phyloP scores from a whole-genome alignment of 2,888 invertebrate genomes.

The Pyrrhosoma nymphula region DNA sequence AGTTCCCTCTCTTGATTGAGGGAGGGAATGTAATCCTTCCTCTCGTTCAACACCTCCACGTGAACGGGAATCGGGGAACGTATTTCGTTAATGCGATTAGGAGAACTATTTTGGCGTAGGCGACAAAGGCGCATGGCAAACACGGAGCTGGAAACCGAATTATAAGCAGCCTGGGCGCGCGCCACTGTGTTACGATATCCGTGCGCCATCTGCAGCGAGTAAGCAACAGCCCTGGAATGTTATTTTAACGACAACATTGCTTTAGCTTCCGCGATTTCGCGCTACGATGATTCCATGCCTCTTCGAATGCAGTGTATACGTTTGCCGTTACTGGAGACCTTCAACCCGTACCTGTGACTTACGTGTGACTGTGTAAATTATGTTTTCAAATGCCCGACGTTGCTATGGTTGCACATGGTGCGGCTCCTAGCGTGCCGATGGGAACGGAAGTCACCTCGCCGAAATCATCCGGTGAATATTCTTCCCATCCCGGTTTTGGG shows the following conservation, averaged over 20 bases:
- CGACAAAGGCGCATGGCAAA: neutral
- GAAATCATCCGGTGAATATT: neutral
- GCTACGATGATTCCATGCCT: neutral
- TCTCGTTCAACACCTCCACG: neutral
- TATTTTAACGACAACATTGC: conserved; percentile 39
- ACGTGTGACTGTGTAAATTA: neutral
- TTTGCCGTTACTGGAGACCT: neutral
- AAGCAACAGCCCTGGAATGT: conserved; percentile 15
- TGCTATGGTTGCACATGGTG: neutral
- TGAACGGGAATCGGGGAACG: neutral
- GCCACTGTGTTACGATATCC: neutral
- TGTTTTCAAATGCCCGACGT: neutral
- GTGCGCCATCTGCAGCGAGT: neutral
- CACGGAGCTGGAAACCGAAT: neutral
- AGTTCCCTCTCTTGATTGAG: neutral
- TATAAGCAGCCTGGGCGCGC: neutral
- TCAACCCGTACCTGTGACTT: neutral
- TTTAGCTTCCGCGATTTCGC: conserved; percentile 6
- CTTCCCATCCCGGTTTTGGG: neutral
- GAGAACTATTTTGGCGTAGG: conserved; percentile 28
- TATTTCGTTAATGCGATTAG: conserved; percentile 12
- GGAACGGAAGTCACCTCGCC: neutral
- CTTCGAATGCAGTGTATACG: neutral
- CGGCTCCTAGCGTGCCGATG: neutral
- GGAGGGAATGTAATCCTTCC: neutral